Base-by-base conservation (phyloP, 2,797 vertebrate genomes). In the Salmo trutta region DNA sequence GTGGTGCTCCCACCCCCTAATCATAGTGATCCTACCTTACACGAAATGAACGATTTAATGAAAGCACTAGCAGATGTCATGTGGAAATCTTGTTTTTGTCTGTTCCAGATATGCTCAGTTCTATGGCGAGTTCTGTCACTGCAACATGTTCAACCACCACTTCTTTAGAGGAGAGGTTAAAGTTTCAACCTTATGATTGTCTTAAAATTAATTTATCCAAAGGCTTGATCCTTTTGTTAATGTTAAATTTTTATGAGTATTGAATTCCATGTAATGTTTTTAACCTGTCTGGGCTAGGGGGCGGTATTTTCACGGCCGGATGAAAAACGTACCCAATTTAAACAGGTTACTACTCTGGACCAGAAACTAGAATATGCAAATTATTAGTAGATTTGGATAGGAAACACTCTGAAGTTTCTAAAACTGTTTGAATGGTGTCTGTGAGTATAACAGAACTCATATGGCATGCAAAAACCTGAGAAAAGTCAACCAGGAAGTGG, bases 81-180 rank as follows among this genome's bases (percentile, higher is more conserved):
- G 10, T 65, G 24, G 24, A 16, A 15, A 4, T 66, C 19, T 29
- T 65, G 24, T 65, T 64, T 64, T 2, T 64, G 19, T 7, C n/a
- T 65, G 27, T 89, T 84, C 16, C 89, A 99, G 98, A 79, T 98
- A 98, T 77, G 95, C 96, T 14, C 97, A 99, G 82, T 99, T 99
- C 93, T 98, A 97, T 84, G 83, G 95, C 53, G 96, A 98, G 56
- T 99, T 99, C 90, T 98, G 97, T 84, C 97, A 95, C 88, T 99
- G 99, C 89, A 99, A 99, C 88, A 99, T 99, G 97, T 99, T 99
- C 91, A 99, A 99, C 88, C 95, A 99, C 91, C 93, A 98, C 92
- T 97, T 98, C 91, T 99, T 99, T 91, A 94, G 78, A 0, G 95
- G 94, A 86, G 89, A 97, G 97, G 98, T 99, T 94, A 92, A 91